Percentiles rank a stretch among this genome's conserved stretches.
These are phyloP conservation scores for Passer domesticus DNA, from an alignment of 2,113 vertebrate species.

Conservation along the genomic window DNA sequence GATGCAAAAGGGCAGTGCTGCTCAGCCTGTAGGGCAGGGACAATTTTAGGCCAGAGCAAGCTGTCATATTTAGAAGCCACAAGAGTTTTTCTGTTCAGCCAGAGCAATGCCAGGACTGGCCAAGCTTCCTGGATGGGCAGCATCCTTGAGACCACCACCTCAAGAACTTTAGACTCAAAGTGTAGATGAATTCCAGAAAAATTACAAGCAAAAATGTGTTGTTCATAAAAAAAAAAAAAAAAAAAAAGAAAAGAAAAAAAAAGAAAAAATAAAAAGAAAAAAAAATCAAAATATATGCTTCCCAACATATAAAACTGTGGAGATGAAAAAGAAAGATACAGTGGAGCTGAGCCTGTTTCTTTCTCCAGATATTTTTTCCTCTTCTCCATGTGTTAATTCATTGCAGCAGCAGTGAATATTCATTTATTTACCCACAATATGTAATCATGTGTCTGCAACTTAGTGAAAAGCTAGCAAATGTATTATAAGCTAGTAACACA, in stretches of 20 bases:
- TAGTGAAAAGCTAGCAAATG: neutral
- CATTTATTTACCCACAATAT: neutral
- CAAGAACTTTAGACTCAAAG: neutral
- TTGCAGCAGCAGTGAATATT: neutral
- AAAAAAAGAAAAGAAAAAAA: neutral
- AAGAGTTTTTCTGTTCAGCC: neutral
- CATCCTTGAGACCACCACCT: accelerated
- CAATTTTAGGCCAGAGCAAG: neutral
- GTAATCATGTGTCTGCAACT: neutral
- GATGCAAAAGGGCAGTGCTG: neutral
- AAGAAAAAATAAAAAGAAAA: neutral
- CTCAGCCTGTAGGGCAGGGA: neutral
- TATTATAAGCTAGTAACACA: neutral
- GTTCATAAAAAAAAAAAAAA: neutral
- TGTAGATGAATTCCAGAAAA: neutral
- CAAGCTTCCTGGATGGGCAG: neutral
- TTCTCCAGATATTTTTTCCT: neutral
- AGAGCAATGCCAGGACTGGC: neutral
- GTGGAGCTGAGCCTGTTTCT: neutral
- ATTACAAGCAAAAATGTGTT: neutral
- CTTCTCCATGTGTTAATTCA: neutral
- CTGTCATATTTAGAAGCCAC: accelerated
- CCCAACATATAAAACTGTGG: neutral
- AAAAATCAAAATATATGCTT: neutral
- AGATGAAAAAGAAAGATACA: neutral